A percentile compares a stretch with the other conserved stretches of the same genome.
Evolutionary conservation across 1,140 invertebrate species (phyloP).

Genomic region (Drosophila tsacasi): DNA sequence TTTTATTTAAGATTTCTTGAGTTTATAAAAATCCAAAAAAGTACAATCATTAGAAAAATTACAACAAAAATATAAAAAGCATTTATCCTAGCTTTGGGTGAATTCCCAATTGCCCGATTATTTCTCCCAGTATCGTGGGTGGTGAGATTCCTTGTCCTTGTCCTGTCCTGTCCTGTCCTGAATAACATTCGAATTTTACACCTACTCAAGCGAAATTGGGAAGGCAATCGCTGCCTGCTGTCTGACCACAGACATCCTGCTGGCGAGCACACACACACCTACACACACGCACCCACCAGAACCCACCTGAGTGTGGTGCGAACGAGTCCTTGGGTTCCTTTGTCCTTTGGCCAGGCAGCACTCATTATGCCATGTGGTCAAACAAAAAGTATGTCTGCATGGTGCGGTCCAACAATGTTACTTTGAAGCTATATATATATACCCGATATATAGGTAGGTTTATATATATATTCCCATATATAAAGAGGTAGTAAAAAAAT

Average conservation of each 20-base stretch:
- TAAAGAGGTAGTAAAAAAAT: slow-evolving; percentile 19
- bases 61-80: not conserved
- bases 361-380: slow-evolving; percentile 77
- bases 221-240: slow-evolving; percentile 28
- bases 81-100: slow-evolving; percentile 5
- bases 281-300: slow-evolving; percentile 7
- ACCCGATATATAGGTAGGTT: not conserved
- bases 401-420: slow-evolving; percentile 48
- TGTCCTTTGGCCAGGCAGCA: slow-evolving; percentile 39
- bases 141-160: not conserved
- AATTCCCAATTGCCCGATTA: slow-evolving; percentile 30
- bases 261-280: slow-evolving; percentile 2
- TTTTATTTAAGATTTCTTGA: not conserved
- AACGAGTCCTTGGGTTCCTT: slow-evolving; percentile 34
- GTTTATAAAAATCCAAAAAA: not conserved
- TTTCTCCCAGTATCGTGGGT: slow-evolving; percentile 23
- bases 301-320: slow-evolving; percentile 23
- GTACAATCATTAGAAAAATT: slow-evolving; percentile 9
- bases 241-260: slow-evolving; percentile 50
- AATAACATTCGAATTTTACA: slow-evolving; percentile 53
- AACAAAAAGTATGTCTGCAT: slow-evolving; percentile 69
- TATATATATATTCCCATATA: slow-evolving; percentile 2
- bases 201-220: slow-evolving; percentile 30
- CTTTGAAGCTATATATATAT: slow-evolving; percentile 53
- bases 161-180: not conserved